Evolutionary conservation across 2,888 invertebrate species (phyloP).

Genomic region (Plebejus anna): DNA sequence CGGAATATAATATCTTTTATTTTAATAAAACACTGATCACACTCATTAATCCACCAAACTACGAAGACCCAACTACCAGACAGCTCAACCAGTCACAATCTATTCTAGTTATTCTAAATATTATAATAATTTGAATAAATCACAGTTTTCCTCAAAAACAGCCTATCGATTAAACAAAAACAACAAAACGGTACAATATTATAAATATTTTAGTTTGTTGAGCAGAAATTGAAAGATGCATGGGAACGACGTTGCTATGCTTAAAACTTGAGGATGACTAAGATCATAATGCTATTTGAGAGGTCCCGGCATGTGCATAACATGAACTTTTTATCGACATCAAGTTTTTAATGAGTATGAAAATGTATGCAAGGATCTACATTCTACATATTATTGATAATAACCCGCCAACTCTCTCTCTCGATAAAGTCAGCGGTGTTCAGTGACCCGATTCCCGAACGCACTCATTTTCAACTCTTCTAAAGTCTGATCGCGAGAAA

Average conservation of each 20-base stretch:
- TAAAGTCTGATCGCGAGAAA: too few relatives aligned
- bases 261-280: background rate
- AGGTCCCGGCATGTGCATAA: constrained; percentile 23
- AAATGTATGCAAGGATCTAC: constrained; percentile 1
- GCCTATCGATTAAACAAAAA: background rate
- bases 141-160: background rate
- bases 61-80: background rate
- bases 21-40: too few relatives aligned
- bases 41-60: background rate
- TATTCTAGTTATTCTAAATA: background rate
- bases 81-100: background rate
- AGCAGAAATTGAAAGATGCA: background rate
- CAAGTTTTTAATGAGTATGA: constrained; percentile 13
- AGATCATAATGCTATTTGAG: background rate
- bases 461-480: background rate
- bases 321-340: background rate
- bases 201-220: background rate
- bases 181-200: background rate
- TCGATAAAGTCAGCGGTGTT: background rate
- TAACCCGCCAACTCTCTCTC: background rate
- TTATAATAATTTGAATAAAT: background rate
- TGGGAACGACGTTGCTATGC: background rate
- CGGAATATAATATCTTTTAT: too few relatives aligned
- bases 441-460: background rate
- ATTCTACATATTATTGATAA: background rate